Evolutionary conservation across 2,113 vertebrate species (phyloP).

Genomic region (human (Homo sapiens)): GRCh38 chr15:98777001-98777500

Average conservation of each 20-base stretch:
- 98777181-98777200: slow-evolving; percentile 19
- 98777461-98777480: neutral
- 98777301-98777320: neutral
- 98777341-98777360: neutral
- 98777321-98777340: neutral
- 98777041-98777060: neutral
- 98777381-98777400: neutral
- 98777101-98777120: slow-evolving; percentile 35
- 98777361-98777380: neutral
- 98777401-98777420: neutral
- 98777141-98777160: slow-evolving; percentile 3
- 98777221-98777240: neutral
- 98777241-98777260: neutral
- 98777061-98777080: slow-evolving; percentile 52
- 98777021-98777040: slow-evolving; percentile 8
- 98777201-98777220: neutral
- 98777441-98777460: neutral
- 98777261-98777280: neutral
- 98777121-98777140: slow-evolving; percentile 24
- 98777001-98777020: slow-evolving; percentile 64
- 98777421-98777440: neutral
- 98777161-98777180: neutral
- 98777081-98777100: slow-evolving; percentile 27
- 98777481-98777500: neutral
- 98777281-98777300: neutral